Evolutionary conservation across 2,888 invertebrate genomes (phyloP), one percentile per base, ranked within the genome.

Genomic region (Aphodius granarius): DNA sequence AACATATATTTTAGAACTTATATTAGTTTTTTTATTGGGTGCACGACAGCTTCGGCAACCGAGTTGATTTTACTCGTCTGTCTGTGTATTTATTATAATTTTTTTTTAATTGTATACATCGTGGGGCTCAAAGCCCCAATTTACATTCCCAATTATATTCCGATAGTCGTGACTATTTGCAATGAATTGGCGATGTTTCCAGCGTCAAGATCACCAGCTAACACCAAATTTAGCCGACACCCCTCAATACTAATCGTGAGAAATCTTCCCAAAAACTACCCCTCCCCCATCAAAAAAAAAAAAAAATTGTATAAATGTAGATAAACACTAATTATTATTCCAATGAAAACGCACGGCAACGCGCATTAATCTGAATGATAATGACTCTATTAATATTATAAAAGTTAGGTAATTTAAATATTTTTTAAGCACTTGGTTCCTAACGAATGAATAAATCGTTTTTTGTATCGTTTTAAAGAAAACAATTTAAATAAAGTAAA

Each of bases 391-490:
- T 43, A 43, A 43, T 43, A 43, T 80, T 80, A 81, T 75, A 75
- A 70, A 70, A 77, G 71, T 75, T 75, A 77, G 75, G 82, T 83
- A 85, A 84, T 83, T 84, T 83, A 84, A 85, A 85, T 84, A 85
- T 83, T 78, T 85, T 85, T 84, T 85, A 86, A 86, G 85, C 86
- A 86, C 86, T 86, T 85, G 86, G 86, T 86, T 87, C 86, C 87
- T 86, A 86, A 86, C 85, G 86, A 86, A 85, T 85, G 85, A 82
- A 82, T 84, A 81, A 83, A 83, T 83, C 81, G 82, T 81, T 80
- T 83, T 84, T 83, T 84, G 82, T 85, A 84, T 84, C 82, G 81
- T 85, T 84, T 84, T 84, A 84, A 82, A 83, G 81, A 81, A 82
- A 84, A 82, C 83, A 82, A 81, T 82, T 80, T 80, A 63, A 18